phyloP scores from a whole-genome alignment of 23 tunicate genomes.

The Phallusia fumigata region DNA sequence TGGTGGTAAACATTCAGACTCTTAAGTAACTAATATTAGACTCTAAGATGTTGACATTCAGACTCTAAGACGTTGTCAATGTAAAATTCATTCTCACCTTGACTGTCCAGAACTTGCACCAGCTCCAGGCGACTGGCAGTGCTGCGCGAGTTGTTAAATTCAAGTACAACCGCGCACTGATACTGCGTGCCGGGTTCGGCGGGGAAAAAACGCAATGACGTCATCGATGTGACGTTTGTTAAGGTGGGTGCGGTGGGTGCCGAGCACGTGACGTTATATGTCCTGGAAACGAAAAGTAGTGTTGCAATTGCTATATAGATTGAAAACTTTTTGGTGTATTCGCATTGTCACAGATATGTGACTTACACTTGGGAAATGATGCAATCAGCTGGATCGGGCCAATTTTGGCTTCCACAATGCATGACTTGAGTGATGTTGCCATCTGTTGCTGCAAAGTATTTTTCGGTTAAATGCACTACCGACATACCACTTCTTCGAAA shows the following conservation, averaged over 20 bases:
- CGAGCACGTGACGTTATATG: slow-evolving; percentile 25
- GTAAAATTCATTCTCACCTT: slow-evolving; percentile 1
- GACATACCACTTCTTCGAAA: too few relatives aligned
- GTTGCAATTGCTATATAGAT: not conserved
- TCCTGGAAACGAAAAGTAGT: too few relatives aligned
- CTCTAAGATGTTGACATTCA: too few relatives aligned
- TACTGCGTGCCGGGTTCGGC: slow-evolving; percentile 30
- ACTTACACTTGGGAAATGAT: not conserved
- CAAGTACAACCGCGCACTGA: slow-evolving; percentile 6
- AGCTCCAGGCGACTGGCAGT: not conserved
- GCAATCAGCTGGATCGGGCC: not conserved
- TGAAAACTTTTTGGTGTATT: not conserved
- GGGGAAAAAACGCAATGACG: not conserved
- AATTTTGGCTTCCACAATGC: not conserved
- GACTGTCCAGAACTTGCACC: slow-evolving; percentile 33
- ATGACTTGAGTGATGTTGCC: not conserved
- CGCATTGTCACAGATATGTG: not conserved
- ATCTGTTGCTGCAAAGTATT: too few relatives aligned
- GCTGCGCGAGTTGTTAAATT: not conserved
- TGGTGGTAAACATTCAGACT: too few relatives aligned
- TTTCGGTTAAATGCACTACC: too few relatives aligned
- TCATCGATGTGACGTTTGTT: slow-evolving; percentile 8
- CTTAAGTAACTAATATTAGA: too few relatives aligned
- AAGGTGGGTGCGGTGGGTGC: slow-evolving; percentile 15
- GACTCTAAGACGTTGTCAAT: too few relatives aligned